These are phyloP conservation scores for Ectemnius cavifrons DNA, from an alignment of 2,888 invertebrate genomes.

Conservation along the genomic window DNA sequence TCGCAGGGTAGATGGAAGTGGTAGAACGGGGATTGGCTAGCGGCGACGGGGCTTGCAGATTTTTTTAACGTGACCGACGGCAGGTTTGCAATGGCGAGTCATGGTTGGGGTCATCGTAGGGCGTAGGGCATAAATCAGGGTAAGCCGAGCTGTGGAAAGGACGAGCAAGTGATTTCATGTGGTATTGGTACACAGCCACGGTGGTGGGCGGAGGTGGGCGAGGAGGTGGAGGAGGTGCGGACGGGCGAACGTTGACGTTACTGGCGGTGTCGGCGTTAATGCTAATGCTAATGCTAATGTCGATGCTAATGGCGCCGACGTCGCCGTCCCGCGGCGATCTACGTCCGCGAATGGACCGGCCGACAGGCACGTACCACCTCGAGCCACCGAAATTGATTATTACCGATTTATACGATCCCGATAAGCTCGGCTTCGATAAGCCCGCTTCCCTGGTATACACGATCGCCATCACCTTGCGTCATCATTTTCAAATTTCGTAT, in stretches of 20 bases:
- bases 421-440: constrained; percentile 59
- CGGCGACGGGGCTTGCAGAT: too few species aligned
- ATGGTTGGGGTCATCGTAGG: not conserved
- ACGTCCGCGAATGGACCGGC: constrained; percentile 53
- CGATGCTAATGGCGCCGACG: constrained; percentile 61
- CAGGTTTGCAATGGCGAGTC: too few species aligned
- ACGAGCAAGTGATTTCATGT: constrained; percentile 47
- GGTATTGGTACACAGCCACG: constrained; percentile 27
- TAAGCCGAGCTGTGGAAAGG: constrained; percentile 37
- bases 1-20: too few species aligned
- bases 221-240: constrained; percentile 6
- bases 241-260: constrained; percentile 62
- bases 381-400: constrained; percentile 65
- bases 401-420: constrained; percentile 66
- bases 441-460: constrained; percentile 32
- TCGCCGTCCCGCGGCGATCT: constrained; percentile 53
- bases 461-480: constrained; percentile 52
- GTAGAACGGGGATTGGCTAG: too few species aligned
- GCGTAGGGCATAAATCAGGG: constrained; percentile 39
- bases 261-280: constrained; percentile 61
- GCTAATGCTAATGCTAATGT: constrained; percentile 71
- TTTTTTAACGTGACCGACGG: too few species aligned
- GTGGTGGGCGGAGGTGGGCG: constrained; percentile 19
- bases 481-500: constrained; percentile 37
- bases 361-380: constrained; percentile 55